Evolutionary conservation across 2,888 invertebrate species (phyloP), one percentile per base, ranked within the genome.

Genomic region (Troilus luridus): DNA sequence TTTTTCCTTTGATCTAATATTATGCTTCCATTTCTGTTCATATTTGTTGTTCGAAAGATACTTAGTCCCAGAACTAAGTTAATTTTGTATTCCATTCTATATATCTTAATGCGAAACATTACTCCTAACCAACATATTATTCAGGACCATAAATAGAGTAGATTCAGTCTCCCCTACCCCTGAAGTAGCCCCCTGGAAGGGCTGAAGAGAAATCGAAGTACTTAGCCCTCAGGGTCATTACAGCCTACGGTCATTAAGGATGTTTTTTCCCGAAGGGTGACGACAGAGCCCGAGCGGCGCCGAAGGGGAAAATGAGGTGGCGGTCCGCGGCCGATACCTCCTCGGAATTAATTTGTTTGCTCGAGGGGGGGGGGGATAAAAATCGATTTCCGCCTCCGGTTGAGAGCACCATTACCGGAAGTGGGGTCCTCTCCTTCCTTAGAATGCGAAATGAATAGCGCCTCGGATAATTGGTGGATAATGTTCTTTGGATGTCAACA

Each of bases 181-280:
- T 67, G 67, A 7, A 24, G 67, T 11, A 67, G 24, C 67, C 24
- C 19, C 41, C 72, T 1, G 17, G 41, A 17, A 41, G 41, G 41
- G 41, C 14, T 77, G 41, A 7, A 41, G 72, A 7, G 27, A 77
- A 41, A 41, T 77, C 72, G 41, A 77, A 77, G 72, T 77, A 77
- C 72, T 77, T n/a, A 77, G 72, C 27, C 41, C 19, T 17, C 41
- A 77, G 72, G 72, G 72, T 77, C 72, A 67, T 67, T 67, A 67
- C 67, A 12, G 24, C 19, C 67, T 14, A 67, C 67, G 3, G 24
- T 24, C 67, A 77, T 77, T 77, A 77, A 41, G 72, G 41, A 41
- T 77, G 72, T 77, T 77, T 77, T 77, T 77, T 41, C 27, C 41
- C 72, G 72, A 77, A 77, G 72, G 72, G 41, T 17, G 27, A 77